phyloP scores from a whole-genome alignment of 2,888 invertebrate genomes.

The Allolobophora icterica region DNA sequence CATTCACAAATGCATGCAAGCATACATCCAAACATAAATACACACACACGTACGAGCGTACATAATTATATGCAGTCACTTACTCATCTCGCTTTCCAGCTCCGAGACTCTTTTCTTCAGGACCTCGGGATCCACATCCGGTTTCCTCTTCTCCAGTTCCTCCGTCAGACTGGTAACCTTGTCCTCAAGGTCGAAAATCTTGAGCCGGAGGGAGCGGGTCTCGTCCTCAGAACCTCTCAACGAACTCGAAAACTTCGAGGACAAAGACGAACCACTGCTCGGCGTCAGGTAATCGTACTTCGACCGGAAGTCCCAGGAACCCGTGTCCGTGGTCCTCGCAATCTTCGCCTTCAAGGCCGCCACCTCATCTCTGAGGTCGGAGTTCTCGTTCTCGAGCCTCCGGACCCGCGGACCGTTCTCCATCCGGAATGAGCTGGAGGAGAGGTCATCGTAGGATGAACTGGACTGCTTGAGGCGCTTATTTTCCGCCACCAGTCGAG shows the following conservation, averaged over 20 bases:
- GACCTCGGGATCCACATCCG: neutral
- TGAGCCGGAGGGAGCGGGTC: constrained; percentile 28
- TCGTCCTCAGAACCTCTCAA: constrained; percentile 40
- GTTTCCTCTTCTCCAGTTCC: constrained; percentile 32
- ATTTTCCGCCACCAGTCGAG: constrained; percentile 21
- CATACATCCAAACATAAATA: too few relatives aligned
- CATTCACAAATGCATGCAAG: too few relatives aligned
- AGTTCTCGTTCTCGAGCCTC: constrained; percentile 32
- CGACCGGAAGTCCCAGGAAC: neutral
- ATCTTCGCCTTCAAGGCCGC: neutral
- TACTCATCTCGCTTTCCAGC: constrained; percentile 8
- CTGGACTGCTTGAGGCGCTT: constrained; percentile 21
- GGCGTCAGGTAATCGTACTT: neutral
- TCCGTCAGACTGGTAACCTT: constrained; percentile 24
- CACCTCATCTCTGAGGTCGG: constrained; percentile 31
- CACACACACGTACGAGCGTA: too few relatives aligned
- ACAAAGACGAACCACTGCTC: neutral
- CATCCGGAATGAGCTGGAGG: neutral
- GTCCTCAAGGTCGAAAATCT: constrained; percentile 33
- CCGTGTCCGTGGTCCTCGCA: neutral
- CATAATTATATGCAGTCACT: neutral
- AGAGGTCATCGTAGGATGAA: neutral
- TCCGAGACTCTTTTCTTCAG: neutral
- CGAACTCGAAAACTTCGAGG: constrained; percentile 26
- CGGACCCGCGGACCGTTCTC: neutral